These are phyloP conservation scores for human DNA, from an alignment of 2,113 vertebrate species.

Conservation along the genomic window DNA sequence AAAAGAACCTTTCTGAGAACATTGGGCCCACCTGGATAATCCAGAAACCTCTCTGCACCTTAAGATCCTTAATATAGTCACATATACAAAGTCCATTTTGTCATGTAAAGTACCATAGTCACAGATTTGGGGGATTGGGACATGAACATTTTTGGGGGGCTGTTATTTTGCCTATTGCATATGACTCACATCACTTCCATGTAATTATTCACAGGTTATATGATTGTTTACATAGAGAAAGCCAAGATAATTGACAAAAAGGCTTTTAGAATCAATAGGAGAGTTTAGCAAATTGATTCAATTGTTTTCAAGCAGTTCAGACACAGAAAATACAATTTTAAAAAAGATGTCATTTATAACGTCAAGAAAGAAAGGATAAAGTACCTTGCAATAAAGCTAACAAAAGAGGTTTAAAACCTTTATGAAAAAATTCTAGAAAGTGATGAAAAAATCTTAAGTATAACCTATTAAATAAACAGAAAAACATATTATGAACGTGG, in stretches of 20 bases:
- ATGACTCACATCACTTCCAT: background rate
- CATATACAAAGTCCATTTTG: background rate
- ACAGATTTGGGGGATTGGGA: background rate
- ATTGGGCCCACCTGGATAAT: background rate
- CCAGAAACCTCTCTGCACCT: background rate
- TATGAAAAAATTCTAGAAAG: background rate
- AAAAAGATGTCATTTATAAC: constrained; percentile 11
- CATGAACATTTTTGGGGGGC: background rate
- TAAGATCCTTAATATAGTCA: background rate
- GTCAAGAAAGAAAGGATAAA: constrained; percentile 6
- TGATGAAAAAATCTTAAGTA: constrained; percentile 12
- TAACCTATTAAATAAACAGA: constrained; percentile 17
- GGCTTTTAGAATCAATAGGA: background rate
- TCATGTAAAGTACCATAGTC: background rate
- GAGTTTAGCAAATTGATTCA: background rate
- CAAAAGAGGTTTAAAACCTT: constrained; percentile 3
- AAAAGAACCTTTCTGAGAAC: background rate
- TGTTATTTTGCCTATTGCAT: background rate
- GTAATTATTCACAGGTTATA: background rate
- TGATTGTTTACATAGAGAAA: background rate
- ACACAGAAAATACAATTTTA: background rate
- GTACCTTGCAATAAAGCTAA: background rate
- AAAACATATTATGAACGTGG: background rate
- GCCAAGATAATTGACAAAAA: background rate
- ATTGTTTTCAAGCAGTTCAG: constrained; percentile 5